These are phyloP conservation scores for Drosophila testacea DNA, from an alignment of 2,888 invertebrate species.

Conservation along the genomic window DNA sequence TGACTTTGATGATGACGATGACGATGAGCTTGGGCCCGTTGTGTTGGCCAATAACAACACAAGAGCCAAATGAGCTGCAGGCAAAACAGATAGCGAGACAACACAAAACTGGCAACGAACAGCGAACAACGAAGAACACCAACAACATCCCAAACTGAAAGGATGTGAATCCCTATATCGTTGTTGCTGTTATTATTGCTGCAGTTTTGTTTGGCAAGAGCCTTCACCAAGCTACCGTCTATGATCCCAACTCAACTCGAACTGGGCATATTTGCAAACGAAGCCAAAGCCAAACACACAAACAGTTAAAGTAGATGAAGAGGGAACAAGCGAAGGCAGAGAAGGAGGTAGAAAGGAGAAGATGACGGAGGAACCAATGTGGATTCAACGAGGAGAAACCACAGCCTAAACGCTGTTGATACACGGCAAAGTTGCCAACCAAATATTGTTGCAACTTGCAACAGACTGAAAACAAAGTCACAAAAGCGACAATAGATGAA, in stretches of 20 bases:
- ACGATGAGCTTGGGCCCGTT: constrained; percentile 58
- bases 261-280: constrained; percentile 63
- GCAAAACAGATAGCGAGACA: constrained; percentile 66
- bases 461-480: constrained; percentile 45
- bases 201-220: constrained; percentile 50
- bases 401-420: constrained; percentile 76
- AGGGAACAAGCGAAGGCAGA: neutral
- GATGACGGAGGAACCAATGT: constrained; percentile 24
- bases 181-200: constrained; percentile 18
- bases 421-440: constrained; percentile 75
- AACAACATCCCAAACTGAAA: constrained; percentile 35
- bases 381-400: constrained; percentile 41
- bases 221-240: constrained; percentile 48
- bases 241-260: constrained; percentile 42
- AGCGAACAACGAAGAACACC: constrained; percentile 33
- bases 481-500: constrained; percentile 12
- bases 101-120: constrained; percentile 42
- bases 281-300: constrained; percentile 57
- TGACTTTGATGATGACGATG: constrained; percentile 28
- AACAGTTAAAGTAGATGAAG: constrained; percentile 12
- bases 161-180: constrained; percentile 42
- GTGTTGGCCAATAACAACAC: constrained; percentile 62
- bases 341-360: neutral
- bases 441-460: constrained; percentile 74
- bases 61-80: constrained; percentile 71